These are phyloP conservation scores for Anoplopoma fimbria DNA, from an alignment of 2,113 vertebrate genomes.

Conservation along the genomic window DNA sequence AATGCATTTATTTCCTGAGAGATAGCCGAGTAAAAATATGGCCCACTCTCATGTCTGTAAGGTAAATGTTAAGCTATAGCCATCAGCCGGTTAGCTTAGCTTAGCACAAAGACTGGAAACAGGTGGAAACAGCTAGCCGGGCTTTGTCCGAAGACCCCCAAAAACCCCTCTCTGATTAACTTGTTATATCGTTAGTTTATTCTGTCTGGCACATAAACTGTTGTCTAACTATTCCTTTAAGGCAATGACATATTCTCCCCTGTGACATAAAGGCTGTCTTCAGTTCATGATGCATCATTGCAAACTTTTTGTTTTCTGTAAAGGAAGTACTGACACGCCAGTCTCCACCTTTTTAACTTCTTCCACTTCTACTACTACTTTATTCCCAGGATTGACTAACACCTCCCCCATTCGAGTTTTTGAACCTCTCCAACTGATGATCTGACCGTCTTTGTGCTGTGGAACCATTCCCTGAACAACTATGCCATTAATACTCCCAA, in stretches of 20 bases:
- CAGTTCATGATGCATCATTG: not conserved
- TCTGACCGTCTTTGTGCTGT: not conserved
- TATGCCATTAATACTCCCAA: not conserved
- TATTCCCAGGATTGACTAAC: constrained; percentile 13
- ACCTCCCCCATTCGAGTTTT: not conserved
- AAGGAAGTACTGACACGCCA: not conserved
- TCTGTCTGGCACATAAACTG: not conserved
- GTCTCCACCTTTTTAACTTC: not conserved
- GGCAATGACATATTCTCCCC: not conserved
- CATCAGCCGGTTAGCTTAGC: not conserved
- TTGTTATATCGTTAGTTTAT: not conserved
- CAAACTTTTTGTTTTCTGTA: constrained; percentile 5
- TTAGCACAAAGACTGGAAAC: constrained; percentile 9
- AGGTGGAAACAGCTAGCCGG: not conserved
- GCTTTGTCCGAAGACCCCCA: not conserved
- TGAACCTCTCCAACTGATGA: constrained; percentile 7
- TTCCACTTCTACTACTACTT: not conserved
- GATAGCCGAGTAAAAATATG: not conserved
- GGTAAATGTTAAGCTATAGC: not conserved
- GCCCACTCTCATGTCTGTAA: not conserved
- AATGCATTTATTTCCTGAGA: not conserved
- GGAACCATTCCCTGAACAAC: constrained; percentile 8
- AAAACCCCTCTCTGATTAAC: not conserved
- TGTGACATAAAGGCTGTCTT: not conserved
- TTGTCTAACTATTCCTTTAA: not conserved